Evolutionary conservation across 1,140 invertebrate genomes (phyloP), one percentile per base, ranked within the genome.

Genomic region (Argopecten irradians): DNA sequence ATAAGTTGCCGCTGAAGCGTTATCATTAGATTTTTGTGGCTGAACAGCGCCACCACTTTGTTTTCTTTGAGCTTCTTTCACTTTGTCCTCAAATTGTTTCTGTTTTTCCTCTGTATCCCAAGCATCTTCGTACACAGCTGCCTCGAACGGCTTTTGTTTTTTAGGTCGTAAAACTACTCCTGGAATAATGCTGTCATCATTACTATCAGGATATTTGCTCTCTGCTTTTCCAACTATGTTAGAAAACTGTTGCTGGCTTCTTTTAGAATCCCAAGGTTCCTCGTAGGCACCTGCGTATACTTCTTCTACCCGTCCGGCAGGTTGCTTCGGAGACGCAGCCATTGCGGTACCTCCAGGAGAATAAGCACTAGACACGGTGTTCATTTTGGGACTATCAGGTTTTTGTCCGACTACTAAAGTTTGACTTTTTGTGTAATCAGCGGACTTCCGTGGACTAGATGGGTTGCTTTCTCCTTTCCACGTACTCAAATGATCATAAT

Each of bases 51-150:
- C 55, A 28, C 85, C 83, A 85, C 86, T 89, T 43, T 41, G 90
- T 41, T 89, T 86, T 11, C 87, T 86, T 33, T 90, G 83, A 16
- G 91, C 90, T 83, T 88, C 88, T 22, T 90, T 85, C 33, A 94
- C 32, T 82, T 90, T 91, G 32, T 90, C 88, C 84, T 94, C 91
- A 39, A 94, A 87, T 84, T 92, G 83, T 88, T 91, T 87, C 82
- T 93, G 92, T 84, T 89, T 92, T 35, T 87, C 43, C 34, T 87
- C 85, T 41, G 91, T 90, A 82, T 94, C 93, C 93, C 93, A 94
- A 0, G 93, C 92, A 8, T 93, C 93, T 90, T 93, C 91, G 85
- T 94, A 94, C 7, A 89, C 89, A 84, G 86, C 86, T 19, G 41
- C 85, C 39, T 84, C 86, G 39, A 28, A 84, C 83, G 34, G 43